Conservation (phyloP, 37 sponge, comb jelly and placozoan species). For the Corticium candelabrum region DNA sequence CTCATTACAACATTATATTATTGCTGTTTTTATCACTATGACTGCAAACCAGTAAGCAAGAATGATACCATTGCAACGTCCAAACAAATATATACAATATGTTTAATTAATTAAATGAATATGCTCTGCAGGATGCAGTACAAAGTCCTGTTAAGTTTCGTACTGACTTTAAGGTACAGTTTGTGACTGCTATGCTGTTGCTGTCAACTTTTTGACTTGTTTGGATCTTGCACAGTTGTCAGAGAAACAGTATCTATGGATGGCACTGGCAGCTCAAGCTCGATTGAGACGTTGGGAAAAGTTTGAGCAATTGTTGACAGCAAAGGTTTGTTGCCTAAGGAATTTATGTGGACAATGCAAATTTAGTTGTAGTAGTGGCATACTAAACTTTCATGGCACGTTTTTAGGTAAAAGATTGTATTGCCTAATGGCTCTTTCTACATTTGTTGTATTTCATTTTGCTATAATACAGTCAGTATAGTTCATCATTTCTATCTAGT, state of each 20-base stretch:
- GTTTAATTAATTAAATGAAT: too few species aligned
- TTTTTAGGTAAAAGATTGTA: too few species aligned
- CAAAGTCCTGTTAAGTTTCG: conserved; percentile 22
- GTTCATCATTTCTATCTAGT: too few species aligned
- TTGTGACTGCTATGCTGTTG: too few species aligned
- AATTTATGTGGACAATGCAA: too few species aligned
- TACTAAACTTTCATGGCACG: too few species aligned
- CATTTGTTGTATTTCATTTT: too few species aligned
- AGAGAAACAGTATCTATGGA: conserved; percentile 42
- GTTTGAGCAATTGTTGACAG: conserved; percentile 35
- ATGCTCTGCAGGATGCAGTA: conserved; percentile 12
- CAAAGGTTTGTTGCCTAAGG: conserved; percentile 16
- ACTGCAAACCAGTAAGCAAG: conserved; percentile 8
- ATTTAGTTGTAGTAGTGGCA: too few species aligned
- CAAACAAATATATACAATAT: not conserved
- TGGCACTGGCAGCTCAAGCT: conserved; percentile 21
- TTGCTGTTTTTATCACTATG: conserved; percentile 21
- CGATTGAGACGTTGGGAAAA: conserved; percentile 15
- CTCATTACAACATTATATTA: conserved; percentile 40
- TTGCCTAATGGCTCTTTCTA: too few species aligned
- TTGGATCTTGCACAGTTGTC: conserved; percentile 7
- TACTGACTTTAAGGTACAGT: conserved; percentile 19
- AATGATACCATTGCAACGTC: not conserved
- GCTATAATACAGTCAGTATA: too few species aligned
- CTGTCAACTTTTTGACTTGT: not conserved